Base-by-base conservation (phyloP, 2,113 vertebrate species). In the Apodemus sylvaticus region DNA sequence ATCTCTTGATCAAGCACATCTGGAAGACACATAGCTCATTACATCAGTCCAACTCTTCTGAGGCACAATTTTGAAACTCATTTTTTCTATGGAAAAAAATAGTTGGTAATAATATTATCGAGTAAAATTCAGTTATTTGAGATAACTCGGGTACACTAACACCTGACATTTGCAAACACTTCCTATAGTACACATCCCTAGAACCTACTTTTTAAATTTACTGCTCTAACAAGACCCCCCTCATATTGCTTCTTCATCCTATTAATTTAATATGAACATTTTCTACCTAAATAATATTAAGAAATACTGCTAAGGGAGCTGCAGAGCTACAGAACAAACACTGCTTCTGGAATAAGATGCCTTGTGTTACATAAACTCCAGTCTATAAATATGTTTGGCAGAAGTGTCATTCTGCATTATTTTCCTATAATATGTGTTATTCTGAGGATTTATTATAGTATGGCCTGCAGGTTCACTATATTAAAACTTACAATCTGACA, bases 371-470 rank as follows among this genome's bases (percentile, higher is more conserved):
- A 89, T 94, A 97, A 97, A 90, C 58, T 89, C 42, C n/a, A 78
- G 24, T 87, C 96, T 93, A 96, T 96, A 96, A 96, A 96, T 97
- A 93, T 1, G 3, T 89, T 78, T 95, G 92, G 89, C 97, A 96
- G 55, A 74, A 95, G 48, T 95, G 92, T 95, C 93, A 94, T 77
- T 94, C 92, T 74, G 83, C 73, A 95, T 96, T 96, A 95, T 94
- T 97, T 96, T 96, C 91, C 87, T 93, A 62, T 85, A 96, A 82
- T 95, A 76, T 77, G 45, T 88, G 77, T 92, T 97, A 94, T 97
- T 96, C 93, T 89, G 34, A 95, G 82, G 68, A 93, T 96, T 76
- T 94, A 88, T 91, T 96, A 87, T 16, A 83, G 71, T 77, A 88
- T 91, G 88, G 81, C 76, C 79, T 95, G 10, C 76, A 92, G 85